phyloP scores from a whole-genome alignment of 2,113 vertebrate genomes.

The Etia nguti region DNA sequence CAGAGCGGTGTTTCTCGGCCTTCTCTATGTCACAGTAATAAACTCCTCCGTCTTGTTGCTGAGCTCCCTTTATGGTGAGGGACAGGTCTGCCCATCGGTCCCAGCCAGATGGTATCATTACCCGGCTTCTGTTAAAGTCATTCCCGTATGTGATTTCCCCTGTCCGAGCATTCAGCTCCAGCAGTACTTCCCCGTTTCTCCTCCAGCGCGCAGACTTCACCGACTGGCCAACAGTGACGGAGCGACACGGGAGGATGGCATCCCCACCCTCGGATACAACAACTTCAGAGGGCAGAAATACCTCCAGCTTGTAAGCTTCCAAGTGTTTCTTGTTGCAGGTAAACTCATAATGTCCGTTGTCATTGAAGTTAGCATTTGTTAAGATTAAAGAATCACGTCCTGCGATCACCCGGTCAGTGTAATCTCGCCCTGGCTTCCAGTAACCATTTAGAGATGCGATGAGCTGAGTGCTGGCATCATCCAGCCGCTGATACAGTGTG shows the following conservation, averaged over 20 bases:
- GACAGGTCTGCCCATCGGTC: background rate
- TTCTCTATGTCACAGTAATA: accelerated
- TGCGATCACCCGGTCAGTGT: accelerated
- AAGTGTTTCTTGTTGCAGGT: background rate
- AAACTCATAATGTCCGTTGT: background rate
- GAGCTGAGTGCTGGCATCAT: background rate
- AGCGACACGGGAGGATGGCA: background rate
- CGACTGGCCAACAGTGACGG: background rate
- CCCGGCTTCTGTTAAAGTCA: background rate
- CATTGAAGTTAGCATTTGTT: background rate
- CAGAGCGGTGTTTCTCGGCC: background rate
- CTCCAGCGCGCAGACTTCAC: background rate
- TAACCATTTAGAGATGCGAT: background rate
- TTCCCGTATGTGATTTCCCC: accelerated
- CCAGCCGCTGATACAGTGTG: background rate
- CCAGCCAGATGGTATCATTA: background rate
- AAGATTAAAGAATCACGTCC: accelerated
- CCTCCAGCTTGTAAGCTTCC: background rate
- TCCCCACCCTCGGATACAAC: background rate
- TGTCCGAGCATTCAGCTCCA: background rate
- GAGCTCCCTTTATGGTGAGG: background rate
- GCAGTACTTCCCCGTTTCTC: background rate
- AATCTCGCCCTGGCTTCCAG: background rate
- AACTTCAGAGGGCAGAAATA: background rate
- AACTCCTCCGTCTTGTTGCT: background rate